These are phyloP conservation scores for Champsocephalus gunnari DNA, from an alignment of 2,797 vertebrate species.

Conservation along the genomic window DNA sequence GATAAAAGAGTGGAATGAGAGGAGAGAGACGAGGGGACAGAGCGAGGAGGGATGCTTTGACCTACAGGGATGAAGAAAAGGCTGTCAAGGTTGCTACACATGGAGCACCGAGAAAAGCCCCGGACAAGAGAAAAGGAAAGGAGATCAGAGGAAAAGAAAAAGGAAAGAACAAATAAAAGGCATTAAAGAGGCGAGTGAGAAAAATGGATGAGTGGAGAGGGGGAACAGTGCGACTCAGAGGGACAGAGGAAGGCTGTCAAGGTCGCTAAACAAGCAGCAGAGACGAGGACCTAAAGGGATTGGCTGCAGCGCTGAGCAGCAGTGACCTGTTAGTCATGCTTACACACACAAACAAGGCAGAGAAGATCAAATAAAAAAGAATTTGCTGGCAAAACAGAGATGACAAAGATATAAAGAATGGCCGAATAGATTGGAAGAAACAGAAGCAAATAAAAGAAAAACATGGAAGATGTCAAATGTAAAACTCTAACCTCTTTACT, in stretches of 20 bases:
- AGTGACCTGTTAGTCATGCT: slow-evolving; percentile 82
- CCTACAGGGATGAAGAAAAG: slow-evolving; percentile 58
- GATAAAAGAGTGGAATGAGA: slow-evolving; percentile 17
- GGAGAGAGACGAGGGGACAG: slow-evolving; percentile 33
- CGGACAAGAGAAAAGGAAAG: slow-evolving; percentile 37
- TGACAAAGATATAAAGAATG: slow-evolving; percentile 48
- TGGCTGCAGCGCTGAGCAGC: slow-evolving; percentile 75
- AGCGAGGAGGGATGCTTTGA: slow-evolving; percentile 51
- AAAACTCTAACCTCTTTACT: background rate
- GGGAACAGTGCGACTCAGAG: slow-evolving; percentile 65
- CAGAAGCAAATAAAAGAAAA: slow-evolving; percentile 4
- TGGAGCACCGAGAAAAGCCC: slow-evolving; percentile 55
- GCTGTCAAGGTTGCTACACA: slow-evolving; percentile 69
- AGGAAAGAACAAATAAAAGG: slow-evolving; percentile 34
- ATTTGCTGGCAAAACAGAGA: slow-evolving; percentile 52
- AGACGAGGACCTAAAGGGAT: slow-evolving; percentile 79
- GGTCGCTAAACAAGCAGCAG: slow-evolving; percentile 80
- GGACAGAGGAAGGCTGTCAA: slow-evolving; percentile 78
- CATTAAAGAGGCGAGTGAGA: slow-evolving; percentile 47
- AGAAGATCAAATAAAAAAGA: slow-evolving; percentile 48
- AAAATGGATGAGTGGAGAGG: slow-evolving; percentile 45
- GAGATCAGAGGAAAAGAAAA: slow-evolving; percentile 64
- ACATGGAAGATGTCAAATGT: slow-evolving; percentile 9
- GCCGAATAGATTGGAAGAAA: slow-evolving; percentile 25
- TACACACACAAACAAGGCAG: slow-evolving; percentile 62